Conservation (phyloP, 2,888 invertebrate species). For the Danaus chrysippus region DNA sequence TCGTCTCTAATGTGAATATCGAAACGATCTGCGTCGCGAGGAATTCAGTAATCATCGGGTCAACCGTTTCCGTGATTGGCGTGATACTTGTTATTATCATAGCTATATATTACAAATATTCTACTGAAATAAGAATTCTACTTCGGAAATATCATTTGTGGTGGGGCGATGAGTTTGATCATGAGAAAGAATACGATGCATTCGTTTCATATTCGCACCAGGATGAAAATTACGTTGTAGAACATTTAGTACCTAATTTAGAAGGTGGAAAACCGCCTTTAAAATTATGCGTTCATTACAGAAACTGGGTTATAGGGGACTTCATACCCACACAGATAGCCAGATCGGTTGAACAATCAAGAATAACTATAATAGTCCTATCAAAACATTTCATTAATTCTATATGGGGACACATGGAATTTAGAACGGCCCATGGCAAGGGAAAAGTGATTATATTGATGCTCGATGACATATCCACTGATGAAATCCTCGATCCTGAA, state of each 20-base stretch:
- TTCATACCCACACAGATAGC: slow-evolving; percentile 84
- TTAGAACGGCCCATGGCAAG: slow-evolving; percentile 60
- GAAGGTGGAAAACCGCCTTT: slow-evolving; percentile 56
- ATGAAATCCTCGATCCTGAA: slow-evolving; percentile 55
- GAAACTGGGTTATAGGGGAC: slow-evolving; percentile 36
- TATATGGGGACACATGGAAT: slow-evolving; percentile 22
- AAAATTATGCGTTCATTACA: slow-evolving; percentile 80
- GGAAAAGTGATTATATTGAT: slow-evolving; percentile 84
- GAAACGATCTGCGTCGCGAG: slow-evolving; percentile 36
- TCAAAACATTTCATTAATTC: slow-evolving; percentile 32
- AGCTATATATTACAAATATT: slow-evolving; percentile 31
- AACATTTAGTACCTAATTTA: slow-evolving; percentile 82
- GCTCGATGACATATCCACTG: slow-evolving; percentile 80
- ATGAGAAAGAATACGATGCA: slow-evolving; percentile 81
- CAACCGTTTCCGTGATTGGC: slow-evolving; percentile 22
- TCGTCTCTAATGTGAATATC: slow-evolving; percentile 21
- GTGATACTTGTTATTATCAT: slow-evolving; percentile 15
- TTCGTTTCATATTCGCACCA: slow-evolving; percentile 89
- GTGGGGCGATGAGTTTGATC: slow-evolving; percentile 34
- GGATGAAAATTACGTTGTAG: slow-evolving; percentile 84
- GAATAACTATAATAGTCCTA: slow-evolving; percentile 48
- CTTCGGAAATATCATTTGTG: slow-evolving; percentile 32
- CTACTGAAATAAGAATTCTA: slow-evolving; percentile 30
- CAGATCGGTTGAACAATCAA: slow-evolving; percentile 85
- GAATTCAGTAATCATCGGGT: slow-evolving; percentile 27